These are phyloP conservation scores for Serrognathus titanus DNA, from an alignment of 2,888 invertebrate species.

Conservation along the genomic window DNA sequence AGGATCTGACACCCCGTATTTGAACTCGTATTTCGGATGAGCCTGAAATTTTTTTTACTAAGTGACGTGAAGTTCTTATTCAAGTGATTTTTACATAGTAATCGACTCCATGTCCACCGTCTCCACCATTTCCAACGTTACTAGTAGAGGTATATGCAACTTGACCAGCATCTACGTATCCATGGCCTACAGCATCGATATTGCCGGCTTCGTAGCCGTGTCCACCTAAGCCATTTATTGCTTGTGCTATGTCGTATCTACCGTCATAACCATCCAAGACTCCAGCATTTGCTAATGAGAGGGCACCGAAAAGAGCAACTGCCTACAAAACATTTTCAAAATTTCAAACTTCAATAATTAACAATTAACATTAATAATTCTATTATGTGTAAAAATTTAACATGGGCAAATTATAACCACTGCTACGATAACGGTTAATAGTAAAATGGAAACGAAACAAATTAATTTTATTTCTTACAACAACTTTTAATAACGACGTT, in stretches of 20 bases:
- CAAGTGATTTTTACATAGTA: neutral
- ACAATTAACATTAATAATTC: too few species aligned
- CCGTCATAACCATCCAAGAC: neutral
- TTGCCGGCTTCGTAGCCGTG: neutral
- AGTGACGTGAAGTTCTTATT: neutral
- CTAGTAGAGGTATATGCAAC: neutral
- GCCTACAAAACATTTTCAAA: too few species aligned
- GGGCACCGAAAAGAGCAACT: too few species aligned
- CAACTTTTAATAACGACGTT: too few species aligned
- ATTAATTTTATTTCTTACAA: too few species aligned
- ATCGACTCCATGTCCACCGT: neutral
- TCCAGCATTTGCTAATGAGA: neutral
- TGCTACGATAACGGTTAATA: too few species aligned
- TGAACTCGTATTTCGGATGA: slow-evolving; percentile 51
- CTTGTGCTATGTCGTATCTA: neutral
- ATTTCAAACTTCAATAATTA: too few species aligned
- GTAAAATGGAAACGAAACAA: too few species aligned
- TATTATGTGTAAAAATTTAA: too few species aligned
- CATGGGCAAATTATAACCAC: too few species aligned
- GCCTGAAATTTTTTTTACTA: neutral
- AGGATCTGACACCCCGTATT: slow-evolving; percentile 55
- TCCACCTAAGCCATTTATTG: neutral
- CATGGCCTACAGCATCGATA: neutral
- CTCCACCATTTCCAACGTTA: neutral
- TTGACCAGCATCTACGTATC: neutral